Evolutionary conservation across 2,888 invertebrate genomes (phyloP), one percentile per base, ranked within the genome.

Genomic region (Drosophila fungiperda): DNA sequence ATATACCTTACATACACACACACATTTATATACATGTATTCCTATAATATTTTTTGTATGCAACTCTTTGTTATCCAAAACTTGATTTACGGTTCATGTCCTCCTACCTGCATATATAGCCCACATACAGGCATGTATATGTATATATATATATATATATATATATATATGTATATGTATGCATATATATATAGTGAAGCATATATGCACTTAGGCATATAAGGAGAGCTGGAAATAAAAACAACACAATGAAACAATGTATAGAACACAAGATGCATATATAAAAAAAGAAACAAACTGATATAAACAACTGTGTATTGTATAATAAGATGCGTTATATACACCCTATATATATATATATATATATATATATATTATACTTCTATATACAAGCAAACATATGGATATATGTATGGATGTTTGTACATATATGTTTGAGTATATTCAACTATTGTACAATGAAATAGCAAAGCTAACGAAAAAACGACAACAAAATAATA

Each of bases 21-120:
- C 55, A 72, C 70, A 82, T 82, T 75, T 72, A 85, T 85, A 83
- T 89, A 89, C 73, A 89, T 86, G 78, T 83, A 83, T 85, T 73
- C 86, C 82, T 83, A 80, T 68, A 55, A 76, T 67, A 84, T 74
- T 70, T 82, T 78, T 76, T 81, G 78, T 81, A 81, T 66, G 81
- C 73, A 76, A 69, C 64, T 68, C 52, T 71, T 72, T 70, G 50
- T 61, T 70, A 76, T 63, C 53, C 35, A 42, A 48, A 42, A 50
- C 33, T 57, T 74, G 68, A 61, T 75, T 80, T 76, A 68, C 76
- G 76, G 62, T 80, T 78, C 71, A 80, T 78, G 52, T 63, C 60
- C 64, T 66, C 60, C 54, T 73, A 81, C 78, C 72, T 68, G 66
- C 76, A 80, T 76, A 80, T 80, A 69, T 69, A 60, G 70, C 62